A percentile compares a stretch with the other conserved stretches of the same genome.
Conservation (phyloP, 2,888 invertebrate species). For the Phyto melanocephala region DNA sequence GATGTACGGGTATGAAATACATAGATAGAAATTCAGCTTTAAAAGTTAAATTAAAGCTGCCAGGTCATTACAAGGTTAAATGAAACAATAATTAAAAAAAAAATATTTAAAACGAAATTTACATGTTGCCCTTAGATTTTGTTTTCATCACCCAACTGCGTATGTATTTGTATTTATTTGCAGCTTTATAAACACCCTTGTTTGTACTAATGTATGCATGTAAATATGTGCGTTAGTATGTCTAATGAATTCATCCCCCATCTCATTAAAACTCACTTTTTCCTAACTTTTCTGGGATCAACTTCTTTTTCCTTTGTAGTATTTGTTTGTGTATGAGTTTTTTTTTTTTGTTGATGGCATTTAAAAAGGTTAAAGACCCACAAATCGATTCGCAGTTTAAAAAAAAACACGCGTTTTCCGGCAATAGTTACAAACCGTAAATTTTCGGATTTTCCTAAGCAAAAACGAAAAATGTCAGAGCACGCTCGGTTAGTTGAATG, state of each 20-base stretch:
- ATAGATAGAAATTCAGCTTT: no score
- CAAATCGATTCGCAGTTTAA: conserved; percentile 52
- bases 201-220: neutral
- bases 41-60: neutral
- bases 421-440: conserved; percentile 43
- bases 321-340: neutral
- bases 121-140: neutral
- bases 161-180: neutral
- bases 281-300: neutral
- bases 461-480: neutral
- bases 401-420: conserved; percentile 46
- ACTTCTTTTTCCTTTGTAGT: conserved; percentile 9
- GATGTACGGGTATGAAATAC: no score
- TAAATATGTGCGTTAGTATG: neutral
- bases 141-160: neutral
- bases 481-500: conserved; percentile 1
- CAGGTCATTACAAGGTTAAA: neutral
- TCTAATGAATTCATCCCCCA: conserved; percentile 14
- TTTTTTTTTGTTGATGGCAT: conserved; percentile 15
- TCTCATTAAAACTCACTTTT: neutral
- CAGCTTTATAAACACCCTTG: neutral
- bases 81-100: neutral
- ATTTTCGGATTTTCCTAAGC: conserved; percentile 41
- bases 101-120: neutral
- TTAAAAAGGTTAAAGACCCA: conserved; percentile 51